phyloP scores from a whole-genome alignment of 2,113 vertebrate genomes.

The Thamnaconus septentrionalis region DNA sequence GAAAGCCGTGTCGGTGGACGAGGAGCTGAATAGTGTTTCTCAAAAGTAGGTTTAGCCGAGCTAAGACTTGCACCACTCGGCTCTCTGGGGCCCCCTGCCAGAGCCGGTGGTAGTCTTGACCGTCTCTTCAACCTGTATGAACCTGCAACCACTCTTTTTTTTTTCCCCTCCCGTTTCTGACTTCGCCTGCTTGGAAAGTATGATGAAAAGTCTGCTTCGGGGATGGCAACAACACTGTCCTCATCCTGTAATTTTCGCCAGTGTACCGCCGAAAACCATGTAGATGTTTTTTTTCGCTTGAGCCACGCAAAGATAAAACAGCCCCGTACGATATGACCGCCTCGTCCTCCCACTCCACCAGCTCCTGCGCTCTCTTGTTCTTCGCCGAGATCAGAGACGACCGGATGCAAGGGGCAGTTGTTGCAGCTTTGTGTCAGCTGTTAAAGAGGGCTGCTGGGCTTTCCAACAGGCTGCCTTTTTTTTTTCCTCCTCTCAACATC shows the following conservation, averaged over 20 bases:
- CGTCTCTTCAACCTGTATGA: neutral
- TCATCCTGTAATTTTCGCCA: slow-evolving; percentile 22
- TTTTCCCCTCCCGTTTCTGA: neutral
- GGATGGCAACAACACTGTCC: too few species aligned
- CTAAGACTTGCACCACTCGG: neutral
- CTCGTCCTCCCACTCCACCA: slow-evolving; percentile 23
- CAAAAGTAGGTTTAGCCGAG: neutral
- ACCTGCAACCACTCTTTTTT: neutral
- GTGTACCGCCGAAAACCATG: neutral
- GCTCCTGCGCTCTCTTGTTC: slow-evolving; percentile 21
- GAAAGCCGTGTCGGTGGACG: neutral
- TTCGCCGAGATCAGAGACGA: slow-evolving; percentile 36
- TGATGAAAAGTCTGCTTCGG: too few species aligned
- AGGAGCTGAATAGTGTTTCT: neutral
- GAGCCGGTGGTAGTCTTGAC: neutral
- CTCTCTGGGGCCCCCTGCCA: neutral
- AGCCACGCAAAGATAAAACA: slow-evolving; percentile 8
- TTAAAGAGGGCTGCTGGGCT: slow-evolving; percentile 28
- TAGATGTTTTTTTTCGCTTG: slow-evolving; percentile 3
- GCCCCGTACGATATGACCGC: slow-evolving; percentile 3
- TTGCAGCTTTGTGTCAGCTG: slow-evolving; percentile 57
- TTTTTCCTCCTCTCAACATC: neutral
- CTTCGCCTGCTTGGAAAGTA: too few species aligned
- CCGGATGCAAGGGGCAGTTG: slow-evolving; percentile 58
- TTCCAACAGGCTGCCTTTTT: slow-evolving; percentile 29